Evolutionary conservation across 1,140 invertebrate species (phyloP), one percentile per base, ranked within the genome.

Genomic region (Drosophila eugracilis): DNA sequence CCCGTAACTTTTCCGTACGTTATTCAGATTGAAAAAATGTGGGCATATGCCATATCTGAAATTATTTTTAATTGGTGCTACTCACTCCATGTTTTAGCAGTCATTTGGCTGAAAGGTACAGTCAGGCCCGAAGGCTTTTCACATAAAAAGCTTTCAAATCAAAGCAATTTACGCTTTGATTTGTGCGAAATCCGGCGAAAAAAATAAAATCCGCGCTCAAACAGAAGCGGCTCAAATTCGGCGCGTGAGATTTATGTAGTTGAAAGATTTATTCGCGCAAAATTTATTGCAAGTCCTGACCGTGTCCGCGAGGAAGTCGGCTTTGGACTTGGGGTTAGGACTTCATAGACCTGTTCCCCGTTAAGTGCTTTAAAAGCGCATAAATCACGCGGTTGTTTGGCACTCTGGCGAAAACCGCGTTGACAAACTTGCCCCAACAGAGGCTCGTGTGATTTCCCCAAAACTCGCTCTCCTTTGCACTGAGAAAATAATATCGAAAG

Each of bases 351-450:
- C 85, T 81, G 77, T 59, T 59, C 44, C 63, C 77, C 69, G 83
- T 75, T 86, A 88, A 86, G 81, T 86, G 81, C 81, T 86, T 86
- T 86, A 86, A 86, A 86, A 86, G 81, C 83, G 81, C 81, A 86
- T 86, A 86, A 86, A 86, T 88, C 83, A 86, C 81, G 81, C 81
- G 81, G 81, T 88, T 86, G 84, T 73, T 81, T 72, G 67, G 67
- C 69, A 62, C 59, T 79, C 66, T 71, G 54, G 34, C 70, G 50
- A 70, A 76, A 34, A 67, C 69, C 83, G 54, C 74, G 83, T 86
- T 86, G 81, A 86, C 81, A 85, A 86, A 71, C 55, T 81, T 80
- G 76, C 79, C 65, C 60, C 54, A 70, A 66, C 66, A 71, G 44
- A 37, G 53, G 17, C 28, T 14, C 21, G 30, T 4, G 10, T 12